Percentiles rank a stretch among this genome's conserved stretches.
Evolutionary conservation across 2,797 vertebrate genomes (phyloP).

Genomic region (Myripristis murdjan): DNA sequence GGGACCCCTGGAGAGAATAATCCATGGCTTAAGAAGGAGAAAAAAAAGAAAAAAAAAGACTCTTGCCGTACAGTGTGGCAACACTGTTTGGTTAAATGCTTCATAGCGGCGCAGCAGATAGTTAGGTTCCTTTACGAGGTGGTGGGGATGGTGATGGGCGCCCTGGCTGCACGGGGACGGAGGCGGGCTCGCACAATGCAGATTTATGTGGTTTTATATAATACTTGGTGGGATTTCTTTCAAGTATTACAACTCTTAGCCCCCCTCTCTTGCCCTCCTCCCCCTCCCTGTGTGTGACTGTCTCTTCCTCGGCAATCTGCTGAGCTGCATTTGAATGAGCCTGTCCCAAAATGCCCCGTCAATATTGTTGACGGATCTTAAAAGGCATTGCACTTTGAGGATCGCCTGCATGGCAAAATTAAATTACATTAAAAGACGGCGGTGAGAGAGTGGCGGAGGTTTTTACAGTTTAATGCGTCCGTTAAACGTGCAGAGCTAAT

Average conservation of each 20-base stretch:
- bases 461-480: conserved; percentile 42
- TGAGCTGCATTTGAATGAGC: conserved; percentile 72
- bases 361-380: conserved; percentile 65
- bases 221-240: conserved; percentile 44
- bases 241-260: conserved; percentile 38
- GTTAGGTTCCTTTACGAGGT: conserved; percentile 12
- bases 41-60: too few species aligned
- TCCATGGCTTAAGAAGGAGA: too few species aligned
- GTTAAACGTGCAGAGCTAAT: too few species aligned
- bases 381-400: conserved; percentile 45
- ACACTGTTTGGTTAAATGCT: too few species aligned
- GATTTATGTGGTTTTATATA: conserved; percentile 54
- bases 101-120: not conserved
- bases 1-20: not conserved
- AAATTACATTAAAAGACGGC: conserved; percentile 23
- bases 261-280: conserved; percentile 13
- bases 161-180: too few species aligned
- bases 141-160: too few species aligned
- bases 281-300: conserved; percentile 38
- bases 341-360: conserved; percentile 64
- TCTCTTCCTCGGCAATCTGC: conserved; percentile 41
- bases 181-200: conserved; percentile 48
- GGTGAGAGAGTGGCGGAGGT: conserved; percentile 36
- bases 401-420: too few species aligned
- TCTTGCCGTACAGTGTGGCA: too few species aligned